Conservation (phyloP, 1,140 invertebrate species). For the Lithobius niger region DNA sequence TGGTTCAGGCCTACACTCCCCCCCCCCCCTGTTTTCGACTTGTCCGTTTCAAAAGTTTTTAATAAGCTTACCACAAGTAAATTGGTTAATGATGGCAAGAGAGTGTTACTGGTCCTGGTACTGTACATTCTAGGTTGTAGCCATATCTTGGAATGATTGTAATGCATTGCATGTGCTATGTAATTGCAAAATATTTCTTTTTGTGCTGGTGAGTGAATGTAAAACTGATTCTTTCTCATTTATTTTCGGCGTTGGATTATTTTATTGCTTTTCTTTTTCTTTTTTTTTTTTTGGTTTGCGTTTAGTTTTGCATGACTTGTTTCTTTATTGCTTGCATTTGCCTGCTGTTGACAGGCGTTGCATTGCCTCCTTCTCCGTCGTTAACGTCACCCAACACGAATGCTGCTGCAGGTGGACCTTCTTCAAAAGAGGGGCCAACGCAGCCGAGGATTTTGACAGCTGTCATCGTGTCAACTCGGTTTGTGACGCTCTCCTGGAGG, state of each 20-base stretch:
- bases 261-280: constrained; percentile 22
- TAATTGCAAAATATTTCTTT: no score
- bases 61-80: no score
- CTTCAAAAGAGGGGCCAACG: constrained; percentile 39
- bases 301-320: constrained; percentile 5
- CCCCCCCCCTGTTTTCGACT: no score
- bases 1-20: no score
- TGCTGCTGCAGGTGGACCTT: constrained; percentile 11
- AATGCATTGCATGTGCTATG: no score
- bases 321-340: constrained; percentile 10
- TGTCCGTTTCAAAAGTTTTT: no score
- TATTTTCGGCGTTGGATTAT: constrained; percentile 13
- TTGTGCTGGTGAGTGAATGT: neutral
- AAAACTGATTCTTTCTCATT: constrained; percentile 10
- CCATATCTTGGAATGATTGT: no score
- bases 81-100: no score
- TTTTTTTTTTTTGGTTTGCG: constrained; percentile 17
- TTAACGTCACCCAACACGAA: constrained; percentile 15
- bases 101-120: no score
- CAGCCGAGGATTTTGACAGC: constrained; percentile 57
- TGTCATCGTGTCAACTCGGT: constrained; percentile 58
- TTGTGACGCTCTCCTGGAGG: constrained; percentile 71
- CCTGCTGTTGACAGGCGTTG: constrained; percentile 16
- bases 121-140: no score
- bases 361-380: constrained; percentile 16